Conservation (phyloP, 2,888 invertebrate species). For the Zhuqinia jingwanae region DNA sequence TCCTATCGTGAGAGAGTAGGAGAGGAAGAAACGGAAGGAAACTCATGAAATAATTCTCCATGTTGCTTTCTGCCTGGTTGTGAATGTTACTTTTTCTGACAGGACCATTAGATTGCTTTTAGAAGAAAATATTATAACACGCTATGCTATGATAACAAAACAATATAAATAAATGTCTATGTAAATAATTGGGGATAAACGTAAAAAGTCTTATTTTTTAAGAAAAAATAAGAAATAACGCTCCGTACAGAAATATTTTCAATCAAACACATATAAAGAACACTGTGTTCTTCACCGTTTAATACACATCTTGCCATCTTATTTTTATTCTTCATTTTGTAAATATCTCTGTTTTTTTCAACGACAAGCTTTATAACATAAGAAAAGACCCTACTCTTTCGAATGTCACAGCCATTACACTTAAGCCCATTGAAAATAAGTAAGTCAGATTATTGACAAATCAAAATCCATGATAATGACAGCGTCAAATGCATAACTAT, state of each 20-base stretch:
- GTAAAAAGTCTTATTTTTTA: neutral
- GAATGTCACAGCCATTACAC: conserved; percentile 5
- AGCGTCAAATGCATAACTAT: neutral
- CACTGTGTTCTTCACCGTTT: neutral
- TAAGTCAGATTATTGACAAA: conserved; percentile 61
- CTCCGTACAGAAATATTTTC: neutral
- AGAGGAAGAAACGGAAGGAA: conserved; percentile 30
- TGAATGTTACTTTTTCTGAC: conserved; percentile 30
- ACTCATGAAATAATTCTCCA: conserved; percentile 31
- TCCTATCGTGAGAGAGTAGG: conserved; percentile 1
- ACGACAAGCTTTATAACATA: neutral
- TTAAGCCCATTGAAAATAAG: neutral
- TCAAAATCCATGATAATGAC: conserved; percentile 42
- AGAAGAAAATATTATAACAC: neutral
- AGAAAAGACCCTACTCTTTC: too few relatives aligned
- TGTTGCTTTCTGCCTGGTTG: neutral
- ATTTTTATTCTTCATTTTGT: conserved; percentile 14
- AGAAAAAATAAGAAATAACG: too few relatives aligned
- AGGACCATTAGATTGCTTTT: conserved; percentile 10
- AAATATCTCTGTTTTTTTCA: conserved; percentile 2
- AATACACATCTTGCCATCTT: conserved; percentile 1
- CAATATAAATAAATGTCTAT: too few relatives aligned
- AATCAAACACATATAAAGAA: neutral
- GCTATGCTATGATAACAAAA: conserved; percentile 4
- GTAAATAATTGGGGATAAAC: conserved; percentile 4